A percentile compares a stretch with the other conserved stretches of the same genome.
Evolutionary conservation across 1,140 invertebrate genomes (phyloP).

Genomic region (Alviniconcha marisindica): DNA sequence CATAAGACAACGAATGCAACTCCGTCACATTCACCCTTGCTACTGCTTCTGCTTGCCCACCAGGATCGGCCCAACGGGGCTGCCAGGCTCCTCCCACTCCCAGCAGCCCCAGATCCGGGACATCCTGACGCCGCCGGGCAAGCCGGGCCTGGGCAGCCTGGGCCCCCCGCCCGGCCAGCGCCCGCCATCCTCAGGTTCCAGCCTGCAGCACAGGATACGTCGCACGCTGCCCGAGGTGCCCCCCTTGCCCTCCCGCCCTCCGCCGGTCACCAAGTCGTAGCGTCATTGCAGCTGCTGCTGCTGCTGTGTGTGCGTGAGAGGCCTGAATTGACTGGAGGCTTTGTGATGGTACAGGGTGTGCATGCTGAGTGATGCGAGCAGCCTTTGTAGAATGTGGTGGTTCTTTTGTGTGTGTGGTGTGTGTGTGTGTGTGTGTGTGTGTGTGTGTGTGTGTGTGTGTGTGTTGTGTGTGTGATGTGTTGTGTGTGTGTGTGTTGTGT

Average conservation of each 20-base stretch:
- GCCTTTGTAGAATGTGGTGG: too few species aligned
- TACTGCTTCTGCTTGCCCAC: background rate
- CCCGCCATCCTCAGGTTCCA: slow-evolving; percentile 34
- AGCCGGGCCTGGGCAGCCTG: slow-evolving; percentile 18
- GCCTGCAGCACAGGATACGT: slow-evolving; percentile 52
- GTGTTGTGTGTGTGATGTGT: too few species aligned
- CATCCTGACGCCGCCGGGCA: slow-evolving; percentile 35
- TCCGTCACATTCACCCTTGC: too few species aligned
- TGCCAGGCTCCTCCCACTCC: slow-evolving; percentile 41
- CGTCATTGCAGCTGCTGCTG: too few species aligned
- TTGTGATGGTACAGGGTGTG: background rate
- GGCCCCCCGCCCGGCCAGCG: slow-evolving; percentile 22
- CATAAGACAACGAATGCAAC: too few species aligned
- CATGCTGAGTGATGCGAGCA: background rate
- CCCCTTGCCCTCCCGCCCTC: slow-evolving; percentile 53
- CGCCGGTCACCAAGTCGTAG: slow-evolving; percentile 40
- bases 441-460: too few species aligned
- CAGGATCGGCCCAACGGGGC: slow-evolving; percentile 42
- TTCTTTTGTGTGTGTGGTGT: too few species aligned
- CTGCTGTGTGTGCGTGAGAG: too few species aligned
- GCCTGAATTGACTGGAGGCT: background rate
- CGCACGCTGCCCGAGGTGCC: slow-evolving; percentile 55
- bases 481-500: too few species aligned
- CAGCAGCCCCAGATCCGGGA: slow-evolving; percentile 45
- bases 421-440: too few species aligned